Evolutionary conservation across 1,140 invertebrate genomes (phyloP).

Genomic region (Goniozus legneri): DNA sequence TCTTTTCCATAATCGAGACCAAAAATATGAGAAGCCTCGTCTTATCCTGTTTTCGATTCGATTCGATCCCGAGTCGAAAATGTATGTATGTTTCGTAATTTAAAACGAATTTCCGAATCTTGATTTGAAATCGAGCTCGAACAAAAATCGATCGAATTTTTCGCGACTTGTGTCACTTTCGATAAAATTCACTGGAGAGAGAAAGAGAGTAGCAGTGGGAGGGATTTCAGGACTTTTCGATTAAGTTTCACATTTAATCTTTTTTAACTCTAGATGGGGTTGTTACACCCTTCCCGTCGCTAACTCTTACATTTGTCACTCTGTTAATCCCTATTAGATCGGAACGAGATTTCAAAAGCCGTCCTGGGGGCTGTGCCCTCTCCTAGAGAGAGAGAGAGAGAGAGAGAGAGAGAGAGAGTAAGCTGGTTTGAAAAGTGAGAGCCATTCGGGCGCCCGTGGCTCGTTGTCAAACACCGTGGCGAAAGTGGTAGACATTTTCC

Average conservation of each 20-base stretch:
- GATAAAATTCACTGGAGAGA: not conserved
- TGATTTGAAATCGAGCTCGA: no score
- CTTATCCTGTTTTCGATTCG: no score
- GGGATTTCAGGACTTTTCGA: slow-evolving; percentile 1
- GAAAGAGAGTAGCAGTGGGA: not conserved
- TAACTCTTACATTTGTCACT: slow-evolving; percentile 44
- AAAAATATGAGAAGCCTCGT: no score
- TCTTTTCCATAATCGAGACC: no score
- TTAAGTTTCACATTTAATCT: slow-evolving; percentile 19
- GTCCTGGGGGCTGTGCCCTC: slow-evolving; percentile 25
- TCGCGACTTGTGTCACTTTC: no score
- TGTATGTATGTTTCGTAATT: no score
- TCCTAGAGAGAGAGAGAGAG: slow-evolving; percentile 37
- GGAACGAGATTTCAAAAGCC: slow-evolving; percentile 34
- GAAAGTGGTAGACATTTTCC: no score
- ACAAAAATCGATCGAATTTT: no score
- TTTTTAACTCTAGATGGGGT: not conserved
- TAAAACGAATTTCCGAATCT: no score
- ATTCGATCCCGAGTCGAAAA: no score
- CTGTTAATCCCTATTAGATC: slow-evolving; percentile 45
- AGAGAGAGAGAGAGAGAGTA: slow-evolving; percentile 39
- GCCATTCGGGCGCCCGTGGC: slow-evolving; percentile 24
- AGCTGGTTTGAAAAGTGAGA: slow-evolving; percentile 43
- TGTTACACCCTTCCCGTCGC: slow-evolving; percentile 19
- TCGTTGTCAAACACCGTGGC: slow-evolving; percentile 26